Evolutionary conservation across 1,140 invertebrate genomes (phyloP).

Genomic region (Diorhabda elongata): DNA sequence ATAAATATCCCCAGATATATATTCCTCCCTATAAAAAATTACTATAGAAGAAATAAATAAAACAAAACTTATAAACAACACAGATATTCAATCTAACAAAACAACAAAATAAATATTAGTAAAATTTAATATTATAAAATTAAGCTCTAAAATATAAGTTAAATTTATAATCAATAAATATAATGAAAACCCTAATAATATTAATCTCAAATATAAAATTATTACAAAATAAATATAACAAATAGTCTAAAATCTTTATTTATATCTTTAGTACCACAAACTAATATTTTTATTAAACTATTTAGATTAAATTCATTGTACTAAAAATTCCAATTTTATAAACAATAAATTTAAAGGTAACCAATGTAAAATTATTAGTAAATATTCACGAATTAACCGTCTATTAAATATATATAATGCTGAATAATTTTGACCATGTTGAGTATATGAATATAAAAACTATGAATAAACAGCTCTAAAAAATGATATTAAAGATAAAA

Average conservation of each 20-base stretch:
- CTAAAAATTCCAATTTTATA: slow-evolving; percentile 52
- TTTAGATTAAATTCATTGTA: slow-evolving; percentile 49
- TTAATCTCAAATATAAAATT: slow-evolving; percentile 44
- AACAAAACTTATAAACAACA: slow-evolving; percentile 56
- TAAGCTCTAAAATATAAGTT: slow-evolving; percentile 33
- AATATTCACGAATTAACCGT: slow-evolving; percentile 52
- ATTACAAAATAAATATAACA: slow-evolving; percentile 59
- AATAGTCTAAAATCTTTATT: slow-evolving; percentile 49
- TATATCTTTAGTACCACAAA: slow-evolving; percentile 37
- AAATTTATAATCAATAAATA: slow-evolving; percentile 50
- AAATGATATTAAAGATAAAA: slow-evolving; percentile 51
- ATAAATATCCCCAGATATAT: no score
- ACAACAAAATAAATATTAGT: no score
- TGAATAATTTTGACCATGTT: slow-evolving; percentile 53
- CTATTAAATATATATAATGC: slow-evolving; percentile 46
- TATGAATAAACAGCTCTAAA: slow-evolving; percentile 49
- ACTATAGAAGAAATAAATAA: slow-evolving; percentile 61
- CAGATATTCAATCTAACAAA: slow-evolving; percentile 26
- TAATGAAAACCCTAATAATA: slow-evolving; percentile 46
- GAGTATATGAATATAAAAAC: slow-evolving; percentile 54
- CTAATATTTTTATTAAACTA: slow-evolving; percentile 59
- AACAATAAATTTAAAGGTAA: slow-evolving; percentile 58
- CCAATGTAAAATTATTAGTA: slow-evolving; percentile 57
- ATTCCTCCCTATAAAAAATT: slow-evolving; percentile 39
- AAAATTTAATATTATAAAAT: no score